Evolutionary conservation across 2,797 vertebrate species (phyloP).

Genomic region (Malacoctenus gilli): DNA sequence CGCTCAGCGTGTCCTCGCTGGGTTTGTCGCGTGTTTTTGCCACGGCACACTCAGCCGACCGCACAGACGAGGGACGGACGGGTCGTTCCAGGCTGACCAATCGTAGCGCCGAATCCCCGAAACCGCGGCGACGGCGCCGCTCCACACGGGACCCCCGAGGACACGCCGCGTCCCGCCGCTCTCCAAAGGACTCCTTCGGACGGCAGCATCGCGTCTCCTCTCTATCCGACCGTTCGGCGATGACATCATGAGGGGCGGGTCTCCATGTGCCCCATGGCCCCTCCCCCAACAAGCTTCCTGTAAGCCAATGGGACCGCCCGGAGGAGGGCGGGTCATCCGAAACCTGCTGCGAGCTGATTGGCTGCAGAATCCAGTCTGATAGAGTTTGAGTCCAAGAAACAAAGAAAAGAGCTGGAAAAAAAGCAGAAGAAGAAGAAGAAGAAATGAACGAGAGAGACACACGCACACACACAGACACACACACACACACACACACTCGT

Average conservation of each 20-base stretch:
- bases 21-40: too few relatives aligned
- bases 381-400: conserved; percentile 34
- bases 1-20: too few relatives aligned
- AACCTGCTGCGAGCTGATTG: conserved; percentile 62
- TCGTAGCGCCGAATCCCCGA: too few relatives aligned
- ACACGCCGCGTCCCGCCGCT: background rate
- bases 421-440: too few relatives aligned
- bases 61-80: too few relatives aligned
- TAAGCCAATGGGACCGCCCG: conserved; percentile 49
- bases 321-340: conserved; percentile 70
- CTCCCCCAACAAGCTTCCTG: conserved; percentile 25
- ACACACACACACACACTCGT: too few relatives aligned
- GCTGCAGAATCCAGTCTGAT: conserved; percentile 38
- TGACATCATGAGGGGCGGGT: conserved; percentile 68
- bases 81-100: too few relatives aligned
- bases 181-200: background rate
- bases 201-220: conserved; percentile 12
- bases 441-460: conserved; percentile 19
- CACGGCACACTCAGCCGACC: too few relatives aligned
- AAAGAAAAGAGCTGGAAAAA: too few relatives aligned
- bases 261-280: conserved; percentile 69
- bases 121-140: too few relatives aligned
- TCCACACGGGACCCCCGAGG: conserved; percentile 31
- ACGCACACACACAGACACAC: background rate
- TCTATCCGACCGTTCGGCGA: conserved; percentile 49